Evolutionary conservation across 2,113 vertebrate species (phyloP), one percentile per base, ranked within the genome.

Genomic region (Laterallus jamaicensis): DNA sequence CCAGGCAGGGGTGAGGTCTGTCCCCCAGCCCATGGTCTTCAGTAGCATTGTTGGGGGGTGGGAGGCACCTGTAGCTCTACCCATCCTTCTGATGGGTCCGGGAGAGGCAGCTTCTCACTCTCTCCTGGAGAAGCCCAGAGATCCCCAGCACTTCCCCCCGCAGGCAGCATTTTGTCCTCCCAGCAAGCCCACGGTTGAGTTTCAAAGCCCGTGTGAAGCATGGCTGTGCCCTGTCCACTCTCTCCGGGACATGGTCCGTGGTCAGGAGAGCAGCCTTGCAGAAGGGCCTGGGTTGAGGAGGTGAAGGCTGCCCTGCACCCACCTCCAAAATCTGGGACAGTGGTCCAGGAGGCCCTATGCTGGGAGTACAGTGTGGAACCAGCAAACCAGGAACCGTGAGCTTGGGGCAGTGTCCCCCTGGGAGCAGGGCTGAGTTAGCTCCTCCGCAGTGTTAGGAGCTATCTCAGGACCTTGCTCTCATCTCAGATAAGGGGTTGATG

Each of bases 1-100:
- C 29, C n/a, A 29, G 24, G 29, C 1, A 0, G 49, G 12, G 47
- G 8, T 37, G 21, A 67, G 5, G 9, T 47, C 70, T 55, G 15
- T n/a, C 12, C 29, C 50, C 25, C 40, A 70, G 56, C n/a, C 71
- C 29, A 35, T 2, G 1, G 17, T 47, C 39, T 70, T 13, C 19
- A 12, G 15, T 25, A 10, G 25, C 60, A 35, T 62, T 8, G 13
- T 10, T 16, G 4, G 19, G 5, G 11, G 12, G 12, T 62, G 15
- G 29, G 20, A n/a, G 49, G 56, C 24, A 63, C 11, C 56, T 26
- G n/a, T 12, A 49, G 56, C 71, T 62, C 20, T 47, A 47, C 17
- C 44, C 9, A 13, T 32, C 63, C 1, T 0, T 50, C 12, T 1
- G 0, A 11, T 0, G 8, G 56, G 50, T 20, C 4, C 28, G 44